Conservation (phyloP, 37 sponge, comb jelly and placozoan genomes). For the Agelas oroides region DNA sequence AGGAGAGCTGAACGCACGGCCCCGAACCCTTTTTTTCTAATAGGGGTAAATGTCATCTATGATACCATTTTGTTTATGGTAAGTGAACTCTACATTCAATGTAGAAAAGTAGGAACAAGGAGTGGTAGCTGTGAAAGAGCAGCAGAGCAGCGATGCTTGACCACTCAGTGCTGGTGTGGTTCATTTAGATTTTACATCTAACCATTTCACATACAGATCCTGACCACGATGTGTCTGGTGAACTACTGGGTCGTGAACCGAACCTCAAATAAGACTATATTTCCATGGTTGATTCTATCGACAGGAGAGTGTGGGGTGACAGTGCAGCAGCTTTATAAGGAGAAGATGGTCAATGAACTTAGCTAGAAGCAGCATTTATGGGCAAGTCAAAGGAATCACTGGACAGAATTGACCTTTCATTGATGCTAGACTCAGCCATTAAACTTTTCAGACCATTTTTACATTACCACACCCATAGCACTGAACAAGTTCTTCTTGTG, state of each 20-base stretch:
- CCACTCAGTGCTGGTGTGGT: background rate
- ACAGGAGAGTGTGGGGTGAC: constrained; percentile 13
- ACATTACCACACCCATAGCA: background rate
- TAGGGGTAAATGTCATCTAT: background rate
- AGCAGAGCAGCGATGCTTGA: background rate
- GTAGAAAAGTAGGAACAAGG: background rate
- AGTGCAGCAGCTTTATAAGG: constrained; percentile 19
- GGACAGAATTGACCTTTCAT: constrained; percentile 15
- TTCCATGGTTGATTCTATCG: constrained; percentile 30
- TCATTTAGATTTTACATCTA: background rate
- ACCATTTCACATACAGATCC: background rate
- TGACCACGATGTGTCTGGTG: constrained; percentile 27
- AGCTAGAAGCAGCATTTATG: constrained; percentile 11
- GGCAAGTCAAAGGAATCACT: constrained; percentile 26
- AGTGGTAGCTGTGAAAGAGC: background rate
- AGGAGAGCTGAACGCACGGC: background rate
- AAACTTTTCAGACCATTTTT: constrained; percentile 14
- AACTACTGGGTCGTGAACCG: constrained; percentile 22
- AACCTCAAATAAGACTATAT: background rate
- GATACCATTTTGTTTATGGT: background rate
- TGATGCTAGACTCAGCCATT: background rate
- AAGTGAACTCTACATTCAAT: too few species aligned
- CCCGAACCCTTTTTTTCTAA: too few species aligned
- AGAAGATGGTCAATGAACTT: background rate
- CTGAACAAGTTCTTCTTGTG: background rate